A percentile compares a stretch with the other conserved stretches of the same genome.
Evolutionary conservation across 1,140 invertebrate species (phyloP).

Genomic region (Formica selysi): DNA sequence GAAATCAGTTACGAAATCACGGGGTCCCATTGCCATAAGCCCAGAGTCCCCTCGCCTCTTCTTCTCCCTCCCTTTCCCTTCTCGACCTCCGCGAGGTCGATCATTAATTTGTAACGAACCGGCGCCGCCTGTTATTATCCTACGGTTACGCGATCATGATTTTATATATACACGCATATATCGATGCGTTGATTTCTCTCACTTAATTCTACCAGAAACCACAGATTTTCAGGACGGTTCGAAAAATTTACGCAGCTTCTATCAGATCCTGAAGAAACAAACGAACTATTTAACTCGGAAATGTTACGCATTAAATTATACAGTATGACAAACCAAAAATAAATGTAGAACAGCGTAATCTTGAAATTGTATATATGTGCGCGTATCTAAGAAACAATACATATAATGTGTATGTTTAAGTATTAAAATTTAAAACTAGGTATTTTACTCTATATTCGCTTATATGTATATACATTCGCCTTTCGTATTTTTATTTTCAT

Average conservation of each 20-base stretch:
- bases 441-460: too few relatives aligned
- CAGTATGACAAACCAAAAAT: neutral
- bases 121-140: conserved; percentile 82
- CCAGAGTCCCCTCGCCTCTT: neutral
- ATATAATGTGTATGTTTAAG: too few relatives aligned
- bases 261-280: neutral
- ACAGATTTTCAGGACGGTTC: neutral
- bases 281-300: neutral
- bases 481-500: neutral
- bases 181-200: conserved; percentile 23
- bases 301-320: neutral
- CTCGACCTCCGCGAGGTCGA: conserved; percentile 70
- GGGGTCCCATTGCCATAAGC: conserved; percentile 75
- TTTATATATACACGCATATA: conserved; percentile 46
- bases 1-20: conserved; percentile 84
- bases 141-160: conserved; percentile 80
- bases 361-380: neutral
- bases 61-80: neutral
- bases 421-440: too few relatives aligned
- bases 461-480: neutral
- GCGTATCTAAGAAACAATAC: too few relatives aligned
- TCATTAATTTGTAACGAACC: conserved; percentile 85
- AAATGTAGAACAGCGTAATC: neutral
- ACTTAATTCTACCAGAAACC: neutral
- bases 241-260: neutral